Conservation (phyloP, 2,797 vertebrate genomes). For the Sciurus vulgaris region DNA sequence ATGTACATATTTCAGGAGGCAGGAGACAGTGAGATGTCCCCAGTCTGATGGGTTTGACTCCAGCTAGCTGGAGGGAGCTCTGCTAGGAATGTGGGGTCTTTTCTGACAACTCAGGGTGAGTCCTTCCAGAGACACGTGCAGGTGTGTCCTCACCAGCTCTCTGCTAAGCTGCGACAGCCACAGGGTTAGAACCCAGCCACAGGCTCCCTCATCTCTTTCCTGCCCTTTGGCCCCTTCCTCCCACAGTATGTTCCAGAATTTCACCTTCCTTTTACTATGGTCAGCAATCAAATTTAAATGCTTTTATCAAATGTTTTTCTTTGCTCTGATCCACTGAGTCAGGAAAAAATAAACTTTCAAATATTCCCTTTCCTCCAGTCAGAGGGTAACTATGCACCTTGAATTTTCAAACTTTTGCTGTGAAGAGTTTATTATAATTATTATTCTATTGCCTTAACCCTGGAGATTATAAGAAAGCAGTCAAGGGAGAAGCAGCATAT, state of each 20-base stretch:
- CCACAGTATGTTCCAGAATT: rapidly evolving
- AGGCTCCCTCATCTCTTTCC: neutral
- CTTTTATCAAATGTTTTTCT: neutral
- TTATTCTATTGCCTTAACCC: neutral
- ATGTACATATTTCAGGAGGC: neutral
- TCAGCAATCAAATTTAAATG: neutral
- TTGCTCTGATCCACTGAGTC: neutral
- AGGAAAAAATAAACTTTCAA: neutral
- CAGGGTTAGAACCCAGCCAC: neutral
- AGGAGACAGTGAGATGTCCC: neutral
- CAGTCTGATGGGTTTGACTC: neutral
- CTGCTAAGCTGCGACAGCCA: rapidly evolving
- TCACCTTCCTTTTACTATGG: neutral
- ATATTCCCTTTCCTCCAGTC: neutral
- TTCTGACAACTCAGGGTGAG: neutral
- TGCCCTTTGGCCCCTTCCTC: neutral
- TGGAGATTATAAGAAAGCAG: neutral
- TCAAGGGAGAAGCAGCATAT: neutral
- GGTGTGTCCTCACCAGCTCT: rapidly evolving
- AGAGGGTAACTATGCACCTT: neutral
- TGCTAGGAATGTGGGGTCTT: neutral
- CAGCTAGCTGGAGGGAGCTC: too few relatives aligned
- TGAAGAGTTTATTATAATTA: neutral
- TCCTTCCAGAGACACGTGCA: neutral
- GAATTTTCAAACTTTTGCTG: neutral